These are phyloP conservation scores for Trichechus manatus DNA, from an alignment of 2,113 vertebrate genomes.

Conservation along the genomic window DNA sequence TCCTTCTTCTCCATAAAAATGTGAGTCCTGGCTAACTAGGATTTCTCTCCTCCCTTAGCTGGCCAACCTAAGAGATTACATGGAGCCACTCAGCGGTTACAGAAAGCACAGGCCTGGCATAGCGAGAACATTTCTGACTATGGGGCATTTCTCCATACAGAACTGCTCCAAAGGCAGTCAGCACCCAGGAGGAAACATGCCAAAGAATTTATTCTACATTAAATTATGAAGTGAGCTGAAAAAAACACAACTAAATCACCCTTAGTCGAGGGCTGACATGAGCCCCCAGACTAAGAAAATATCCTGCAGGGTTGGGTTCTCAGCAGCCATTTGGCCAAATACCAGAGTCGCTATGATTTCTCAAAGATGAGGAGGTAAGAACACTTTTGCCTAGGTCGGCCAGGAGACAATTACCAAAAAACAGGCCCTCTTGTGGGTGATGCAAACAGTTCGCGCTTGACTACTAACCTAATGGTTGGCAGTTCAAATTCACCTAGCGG, in stretches of 20 bases:
- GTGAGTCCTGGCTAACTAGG: slow-evolving; percentile 38
- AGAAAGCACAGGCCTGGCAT: background rate
- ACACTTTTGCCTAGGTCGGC: background rate
- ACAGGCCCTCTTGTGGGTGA: background rate
- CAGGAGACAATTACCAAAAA: background rate
- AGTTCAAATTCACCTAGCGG: background rate
- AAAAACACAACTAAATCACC: slow-evolving; percentile 58
- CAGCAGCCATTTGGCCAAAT: slow-evolving; percentile 33
- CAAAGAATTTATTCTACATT: slow-evolving; percentile 29
- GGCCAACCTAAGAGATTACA: background rate
- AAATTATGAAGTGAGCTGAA: slow-evolving; percentile 69
- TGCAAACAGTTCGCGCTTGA: background rate
- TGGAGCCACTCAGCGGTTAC: background rate
- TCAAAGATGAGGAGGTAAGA: background rate
- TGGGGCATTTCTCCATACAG: background rate
- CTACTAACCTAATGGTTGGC: background rate
- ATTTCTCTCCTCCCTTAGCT: slow-evolving; percentile 12
- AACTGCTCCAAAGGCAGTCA: background rate
- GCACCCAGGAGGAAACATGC: slow-evolving; percentile 49
- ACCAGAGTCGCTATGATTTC: background rate
- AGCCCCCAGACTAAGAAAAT: slow-evolving; percentile 65
- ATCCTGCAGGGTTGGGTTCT: slow-evolving; percentile 4
- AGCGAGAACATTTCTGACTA: background rate
- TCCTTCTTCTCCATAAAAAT: slow-evolving; percentile 76
- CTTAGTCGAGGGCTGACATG: background rate